Evolutionary conservation across 2,797 vertebrate species (phyloP), one percentile per base, ranked within the genome.

Genomic region (Centropyge bicolor): DNA sequence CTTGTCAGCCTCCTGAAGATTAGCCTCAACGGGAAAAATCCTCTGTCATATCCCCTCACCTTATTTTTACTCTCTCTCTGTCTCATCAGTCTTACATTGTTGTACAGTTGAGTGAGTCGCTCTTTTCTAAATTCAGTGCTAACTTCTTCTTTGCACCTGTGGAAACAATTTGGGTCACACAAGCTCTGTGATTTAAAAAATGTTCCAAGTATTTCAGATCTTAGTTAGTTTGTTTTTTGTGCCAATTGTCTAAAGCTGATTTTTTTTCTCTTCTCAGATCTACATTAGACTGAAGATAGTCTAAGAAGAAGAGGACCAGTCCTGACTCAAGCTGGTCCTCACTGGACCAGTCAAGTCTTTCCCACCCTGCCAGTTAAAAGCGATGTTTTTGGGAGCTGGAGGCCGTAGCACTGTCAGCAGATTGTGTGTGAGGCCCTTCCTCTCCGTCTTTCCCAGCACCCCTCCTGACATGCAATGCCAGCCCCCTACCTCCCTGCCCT

Each of bases 381-480:
- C 87, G 48, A 97, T 95, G 94, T 87, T 82, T 87, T 88, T 86
- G 80, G 91, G 69, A 86, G 78, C 84, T 83, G 88, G 86, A 92
- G 82, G 81, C 88, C 75, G 38, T 84, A 84, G 83, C 82, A 81
- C 71, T 66, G 68, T 87, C 83, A 82, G 62, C 81, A 77, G 72
- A 86, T 81, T 86, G 80, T 83, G 85, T 78, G 85, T 81, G 91
- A 88, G 83, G 89, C 85, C 86, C 60, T 77, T 86, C 82, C 86
- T 83, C 69, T 82, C 80, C 71, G 75, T 82, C 70, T 78, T 85
- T 80, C 72, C 81, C n/a, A 83, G 78, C 74, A 72, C 85, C 86
- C 89, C 80, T 81, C 83, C 89, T 81, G 74, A 81, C 80, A 89
- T 94, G 94, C 92, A 94, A 95, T 95, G 94, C 91, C 87, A 87